Conservation (phyloP, 37 sponge, comb jelly and placozoan genomes). For the Spongilla lacustris region DNA sequence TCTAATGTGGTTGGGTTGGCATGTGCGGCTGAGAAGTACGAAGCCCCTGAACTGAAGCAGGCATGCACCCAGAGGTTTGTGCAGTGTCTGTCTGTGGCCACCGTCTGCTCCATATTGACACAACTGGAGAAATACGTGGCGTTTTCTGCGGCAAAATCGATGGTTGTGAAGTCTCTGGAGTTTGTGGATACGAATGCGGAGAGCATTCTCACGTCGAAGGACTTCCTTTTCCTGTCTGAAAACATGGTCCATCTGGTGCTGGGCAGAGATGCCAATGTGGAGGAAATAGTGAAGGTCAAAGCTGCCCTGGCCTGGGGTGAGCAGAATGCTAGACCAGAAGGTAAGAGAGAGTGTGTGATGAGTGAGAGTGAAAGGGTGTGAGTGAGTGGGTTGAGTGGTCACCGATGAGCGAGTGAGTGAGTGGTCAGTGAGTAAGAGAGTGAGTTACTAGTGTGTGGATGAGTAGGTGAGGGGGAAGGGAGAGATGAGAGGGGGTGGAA, state of each 20-base stretch:
- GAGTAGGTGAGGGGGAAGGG: neutral
- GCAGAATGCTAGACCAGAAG: conserved; percentile 46
- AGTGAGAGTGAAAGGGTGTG: conserved; percentile 13
- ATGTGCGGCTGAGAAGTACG: conserved; percentile 85
- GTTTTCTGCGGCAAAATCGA: conserved; percentile 73
- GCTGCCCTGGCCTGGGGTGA: conserved; percentile 94
- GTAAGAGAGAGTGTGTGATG: neutral
- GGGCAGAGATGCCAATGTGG: conserved; percentile 47
- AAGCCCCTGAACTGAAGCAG: conserved; percentile 79
- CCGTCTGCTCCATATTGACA: conserved; percentile 69
- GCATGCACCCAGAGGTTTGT: conserved; percentile 79
- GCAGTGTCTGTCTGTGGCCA: conserved; percentile 50
- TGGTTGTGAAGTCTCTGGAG: conserved; percentile 74
- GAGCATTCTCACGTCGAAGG: conserved; percentile 54
- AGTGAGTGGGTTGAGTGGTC: no score
- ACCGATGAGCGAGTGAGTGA: neutral
- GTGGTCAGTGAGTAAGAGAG: conserved; percentile 5
- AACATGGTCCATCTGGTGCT: conserved; percentile 79
- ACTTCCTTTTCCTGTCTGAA: conserved; percentile 70
- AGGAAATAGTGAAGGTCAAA: conserved; percentile 84
- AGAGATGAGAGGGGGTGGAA: neutral
- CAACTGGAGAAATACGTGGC: conserved; percentile 79
- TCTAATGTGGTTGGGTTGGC: conserved; percentile 79
- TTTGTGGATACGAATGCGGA: conserved; percentile 80
- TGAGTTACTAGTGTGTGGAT: no score